Conservation (phyloP, 2,797 vertebrate species). For the Lepilemur ruficaudatus region DNA sequence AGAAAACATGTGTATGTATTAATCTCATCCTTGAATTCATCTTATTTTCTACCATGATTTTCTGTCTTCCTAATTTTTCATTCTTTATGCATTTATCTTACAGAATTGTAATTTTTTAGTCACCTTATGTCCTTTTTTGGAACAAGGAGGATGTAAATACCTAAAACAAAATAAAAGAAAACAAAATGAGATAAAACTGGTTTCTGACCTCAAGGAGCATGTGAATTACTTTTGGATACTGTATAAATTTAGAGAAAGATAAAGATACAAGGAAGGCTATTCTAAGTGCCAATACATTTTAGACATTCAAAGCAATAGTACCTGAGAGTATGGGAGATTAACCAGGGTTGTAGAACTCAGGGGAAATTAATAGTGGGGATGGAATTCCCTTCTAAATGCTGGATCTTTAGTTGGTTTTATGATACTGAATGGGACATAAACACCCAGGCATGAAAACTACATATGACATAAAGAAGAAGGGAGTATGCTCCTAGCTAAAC, state of each 20-base stretch:
- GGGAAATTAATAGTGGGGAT: conserved; percentile 46
- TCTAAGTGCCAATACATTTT: background rate
- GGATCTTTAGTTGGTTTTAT: background rate
- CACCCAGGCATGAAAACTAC: background rate
- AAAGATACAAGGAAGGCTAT: conserved; percentile 12
- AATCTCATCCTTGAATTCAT: conserved; percentile 3
- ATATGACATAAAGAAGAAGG: background rate
- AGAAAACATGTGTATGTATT: background rate
- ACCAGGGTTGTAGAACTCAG: conserved; percentile 35
- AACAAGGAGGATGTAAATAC: conserved; percentile 23
- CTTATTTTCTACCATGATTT: background rate
- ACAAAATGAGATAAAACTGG: background rate
- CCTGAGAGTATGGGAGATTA: conserved; percentile 26
- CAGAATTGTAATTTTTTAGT: conserved; percentile 10
- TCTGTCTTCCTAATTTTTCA: background rate
- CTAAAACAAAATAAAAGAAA: conserved; percentile 40
- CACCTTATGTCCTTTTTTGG: conserved; percentile 1
- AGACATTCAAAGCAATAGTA: conserved; percentile 37
- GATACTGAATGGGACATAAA: background rate
- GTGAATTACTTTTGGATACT: conserved; percentile 22
- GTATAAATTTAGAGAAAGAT: conserved; percentile 46
- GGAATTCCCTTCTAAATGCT: conserved; percentile 23
- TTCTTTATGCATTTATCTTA: conserved; percentile 4
- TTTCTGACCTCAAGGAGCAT: background rate
- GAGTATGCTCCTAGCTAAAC: background rate